Conservation (phyloP, 2,113 vertebrate species). For the Lamprologus ornatipinnis region DNA sequence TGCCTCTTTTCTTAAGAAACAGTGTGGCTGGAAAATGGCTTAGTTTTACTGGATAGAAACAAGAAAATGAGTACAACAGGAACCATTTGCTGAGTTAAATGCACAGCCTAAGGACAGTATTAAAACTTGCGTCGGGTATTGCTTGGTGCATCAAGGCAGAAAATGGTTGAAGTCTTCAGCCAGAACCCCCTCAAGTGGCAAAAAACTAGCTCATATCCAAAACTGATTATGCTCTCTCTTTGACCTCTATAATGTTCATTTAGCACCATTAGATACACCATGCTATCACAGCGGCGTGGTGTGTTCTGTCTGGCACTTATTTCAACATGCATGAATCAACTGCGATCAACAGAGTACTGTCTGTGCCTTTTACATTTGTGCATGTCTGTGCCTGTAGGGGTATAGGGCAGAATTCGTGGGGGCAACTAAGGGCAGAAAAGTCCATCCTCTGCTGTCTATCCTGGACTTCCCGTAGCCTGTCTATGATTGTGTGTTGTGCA, state of each 20-base stretch:
- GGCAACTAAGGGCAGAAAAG: neutral
- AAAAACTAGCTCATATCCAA: constrained; percentile 7
- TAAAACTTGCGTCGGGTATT: neutral
- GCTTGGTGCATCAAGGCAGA: constrained; percentile 13
- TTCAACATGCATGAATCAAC: constrained; percentile 5
- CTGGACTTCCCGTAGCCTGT: constrained; percentile 1
- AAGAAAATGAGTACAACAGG: neutral
- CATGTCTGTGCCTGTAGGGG: neutral
- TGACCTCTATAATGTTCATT: constrained; percentile 41
- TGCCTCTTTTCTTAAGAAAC: neutral
- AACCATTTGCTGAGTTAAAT: neutral
- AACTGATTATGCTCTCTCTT: constrained; percentile 13
- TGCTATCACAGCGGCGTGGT: constrained; percentile 36
- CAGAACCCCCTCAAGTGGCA: constrained; percentile 5
- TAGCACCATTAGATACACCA: constrained; percentile 32
- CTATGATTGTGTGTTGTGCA: constrained; percentile 19
- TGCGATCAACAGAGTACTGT: neutral
- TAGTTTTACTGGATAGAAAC: neutral
- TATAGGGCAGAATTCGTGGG: neutral
- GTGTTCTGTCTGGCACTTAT: constrained; percentile 27
- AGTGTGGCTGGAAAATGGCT: neutral
- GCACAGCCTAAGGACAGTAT: neutral
- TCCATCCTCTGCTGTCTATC: neutral
- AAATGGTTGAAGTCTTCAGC: constrained; percentile 10
- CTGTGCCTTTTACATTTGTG: neutral